A percentile compares a stretch with the other conserved stretches of the same genome.
These are phyloP conservation scores for Pollachius pollachius DNA, from an alignment of 2,113 vertebrate genomes.

Conservation along the genomic window DNA sequence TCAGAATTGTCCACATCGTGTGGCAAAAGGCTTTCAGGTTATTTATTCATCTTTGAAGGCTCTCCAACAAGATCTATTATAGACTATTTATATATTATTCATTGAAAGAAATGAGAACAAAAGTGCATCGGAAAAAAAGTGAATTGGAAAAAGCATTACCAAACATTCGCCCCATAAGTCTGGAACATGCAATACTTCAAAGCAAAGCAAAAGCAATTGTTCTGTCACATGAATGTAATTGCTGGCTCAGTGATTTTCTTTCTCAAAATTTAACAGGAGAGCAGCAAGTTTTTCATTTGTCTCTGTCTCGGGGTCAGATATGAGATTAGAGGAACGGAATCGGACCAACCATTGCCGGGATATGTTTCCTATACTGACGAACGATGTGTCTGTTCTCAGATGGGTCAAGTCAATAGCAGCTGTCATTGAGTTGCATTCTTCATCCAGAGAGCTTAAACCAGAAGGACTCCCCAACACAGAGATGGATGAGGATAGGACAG, in stretches of 20 bases:
- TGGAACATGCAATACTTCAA: neutral
- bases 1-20: constrained; percentile 21
- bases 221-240: constrained; percentile 5
- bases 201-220: constrained; percentile 8
- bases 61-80: neutral
- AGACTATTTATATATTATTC: neutral
- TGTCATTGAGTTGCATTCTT: constrained; percentile 46
- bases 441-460: constrained; percentile 42
- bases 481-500: no score
- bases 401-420: constrained; percentile 57
- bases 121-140: constrained; percentile 15
- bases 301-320: constrained; percentile 7
- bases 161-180: neutral
- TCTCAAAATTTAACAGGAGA: neutral
- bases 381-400: constrained; percentile 39
- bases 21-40: constrained; percentile 1
- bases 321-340: constrained; percentile 36
- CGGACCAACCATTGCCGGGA: constrained; percentile 35
- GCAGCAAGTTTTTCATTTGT: constrained; percentile 14
- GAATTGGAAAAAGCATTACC: neutral
- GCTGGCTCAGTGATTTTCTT: neutral
- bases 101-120: constrained; percentile 17
- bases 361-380: constrained; percentile 28
- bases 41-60: no score
- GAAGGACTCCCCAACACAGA: constrained; percentile 26